Evolutionary conservation across 2,797 vertebrate species (phyloP).

Genomic region (Pelodytes ibericus): DNA sequence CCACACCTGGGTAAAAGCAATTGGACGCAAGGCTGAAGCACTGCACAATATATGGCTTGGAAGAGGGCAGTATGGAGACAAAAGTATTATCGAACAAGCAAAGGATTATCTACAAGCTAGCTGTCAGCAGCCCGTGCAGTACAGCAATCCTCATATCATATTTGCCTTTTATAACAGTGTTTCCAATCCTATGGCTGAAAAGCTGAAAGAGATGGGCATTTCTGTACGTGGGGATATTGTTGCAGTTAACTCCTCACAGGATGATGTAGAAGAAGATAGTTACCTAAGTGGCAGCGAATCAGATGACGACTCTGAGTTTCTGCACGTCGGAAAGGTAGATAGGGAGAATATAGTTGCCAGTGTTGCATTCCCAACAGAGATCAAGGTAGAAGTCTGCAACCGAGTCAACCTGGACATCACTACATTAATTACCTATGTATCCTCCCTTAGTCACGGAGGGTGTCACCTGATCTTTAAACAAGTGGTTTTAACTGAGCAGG

Average conservation of each 20-base stretch:
- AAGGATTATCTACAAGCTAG: slow-evolving; percentile 89
- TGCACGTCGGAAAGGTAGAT: slow-evolving; percentile 79
- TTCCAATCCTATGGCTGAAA: slow-evolving; percentile 88
- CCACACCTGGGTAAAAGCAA: slow-evolving; percentile 94
- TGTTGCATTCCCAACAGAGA: slow-evolving; percentile 81
- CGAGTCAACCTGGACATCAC: slow-evolving; percentile 94
- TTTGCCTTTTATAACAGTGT: slow-evolving; percentile 96
- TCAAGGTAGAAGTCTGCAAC: slow-evolving; percentile 81
- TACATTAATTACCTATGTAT: slow-evolving; percentile 91
- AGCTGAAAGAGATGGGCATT: slow-evolving; percentile 88
- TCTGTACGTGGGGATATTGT: slow-evolving; percentile 90
- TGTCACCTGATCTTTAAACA: slow-evolving; percentile 89
- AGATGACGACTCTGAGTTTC: slow-evolving; percentile 64
- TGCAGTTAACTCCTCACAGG: slow-evolving; percentile 76
- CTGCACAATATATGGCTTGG: slow-evolving; percentile 96
- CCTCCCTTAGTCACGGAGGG: slow-evolving; percentile 88
- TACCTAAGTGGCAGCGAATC: slow-evolving; percentile 64
- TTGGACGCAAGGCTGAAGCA: slow-evolving; percentile 93
- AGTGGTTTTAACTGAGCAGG: slow-evolving; percentile 92
- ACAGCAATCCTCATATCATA: slow-evolving; percentile 85
- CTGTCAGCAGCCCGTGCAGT: slow-evolving; percentile 87
- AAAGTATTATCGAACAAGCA: slow-evolving; percentile 87
- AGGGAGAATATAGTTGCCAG: slow-evolving; percentile 79
- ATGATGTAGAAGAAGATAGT: slow-evolving; percentile 61
- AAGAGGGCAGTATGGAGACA: slow-evolving; percentile 93